phyloP scores from a whole-genome alignment of 1,140 invertebrate species.

The Ips typographus region DNA sequence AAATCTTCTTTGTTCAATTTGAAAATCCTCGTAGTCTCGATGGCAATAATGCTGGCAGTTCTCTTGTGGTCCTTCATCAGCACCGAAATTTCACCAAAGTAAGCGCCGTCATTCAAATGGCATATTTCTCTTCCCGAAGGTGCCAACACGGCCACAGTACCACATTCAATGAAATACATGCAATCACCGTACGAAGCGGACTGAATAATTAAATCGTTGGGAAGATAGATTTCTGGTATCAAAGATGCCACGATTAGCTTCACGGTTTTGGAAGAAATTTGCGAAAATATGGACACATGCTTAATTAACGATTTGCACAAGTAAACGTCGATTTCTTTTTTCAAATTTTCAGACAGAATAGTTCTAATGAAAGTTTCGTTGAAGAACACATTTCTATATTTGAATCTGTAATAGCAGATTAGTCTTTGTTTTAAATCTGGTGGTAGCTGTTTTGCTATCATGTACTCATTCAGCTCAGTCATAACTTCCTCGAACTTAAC shows the following conservation, averaged over 20 bases:
- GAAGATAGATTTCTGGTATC: conserved; percentile 42
- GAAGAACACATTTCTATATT: conserved; percentile 42
- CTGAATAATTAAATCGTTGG: conserved; percentile 53
- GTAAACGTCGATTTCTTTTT: conserved; percentile 43
- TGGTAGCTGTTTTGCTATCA: conserved; percentile 42
- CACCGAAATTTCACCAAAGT: conserved; percentile 51
- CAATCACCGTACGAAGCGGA: conserved; percentile 59
- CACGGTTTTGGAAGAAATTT: conserved; percentile 36
- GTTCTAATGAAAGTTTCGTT: conserved; percentile 31
- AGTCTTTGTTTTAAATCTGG: conserved; percentile 34
- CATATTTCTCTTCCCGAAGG: conserved; percentile 58
- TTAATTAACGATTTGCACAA: conserved; percentile 41
- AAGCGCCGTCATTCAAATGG: conserved; percentile 47
- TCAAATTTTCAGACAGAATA: conserved; percentile 39
- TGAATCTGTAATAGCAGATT: conserved; percentile 39
- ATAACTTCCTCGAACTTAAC: conserved; percentile 42
- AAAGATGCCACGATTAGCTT: conserved; percentile 39
- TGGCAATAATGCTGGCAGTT: conserved; percentile 56
- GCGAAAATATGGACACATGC: conserved; percentile 41
- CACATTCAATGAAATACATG: conserved; percentile 62
- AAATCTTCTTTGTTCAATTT: conserved; percentile 55
- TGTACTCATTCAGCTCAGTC: conserved; percentile 41
- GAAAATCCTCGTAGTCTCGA: conserved; percentile 60
- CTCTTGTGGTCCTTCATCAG: conserved; percentile 57
- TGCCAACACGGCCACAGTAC: conserved; percentile 61